Conservation (phyloP, 2,888 invertebrate species). For the Hirtodrosophila histrioides region DNA sequence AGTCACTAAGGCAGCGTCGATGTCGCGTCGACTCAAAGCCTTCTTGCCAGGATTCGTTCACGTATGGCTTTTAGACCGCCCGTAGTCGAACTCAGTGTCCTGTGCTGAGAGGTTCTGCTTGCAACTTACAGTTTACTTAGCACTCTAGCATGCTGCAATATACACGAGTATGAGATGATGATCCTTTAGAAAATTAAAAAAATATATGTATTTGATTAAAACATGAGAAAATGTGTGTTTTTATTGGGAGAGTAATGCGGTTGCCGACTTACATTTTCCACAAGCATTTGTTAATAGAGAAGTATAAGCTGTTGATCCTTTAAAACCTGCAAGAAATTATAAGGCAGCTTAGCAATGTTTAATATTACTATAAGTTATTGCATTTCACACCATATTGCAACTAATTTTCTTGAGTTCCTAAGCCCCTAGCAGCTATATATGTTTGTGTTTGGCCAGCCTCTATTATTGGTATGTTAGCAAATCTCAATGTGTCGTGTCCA, state of each 20-base stretch:
- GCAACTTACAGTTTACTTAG: constrained; percentile 17
- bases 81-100: constrained; percentile 26
- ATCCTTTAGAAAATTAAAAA: constrained; percentile 8
- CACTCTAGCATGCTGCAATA: neutral
- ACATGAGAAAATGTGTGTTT: neutral
- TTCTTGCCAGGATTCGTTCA: constrained; percentile 12
- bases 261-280: no score
- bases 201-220: constrained; percentile 1
- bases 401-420: no score
- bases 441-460: neutral
- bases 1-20: constrained; percentile 57
- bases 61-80: constrained; percentile 1
- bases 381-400: no score
- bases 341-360: no score
- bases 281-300: no score
- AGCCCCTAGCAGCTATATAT: no score
- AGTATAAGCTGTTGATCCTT: no score
- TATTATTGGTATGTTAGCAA: constrained; percentile 9
- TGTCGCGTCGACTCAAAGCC: constrained; percentile 62
- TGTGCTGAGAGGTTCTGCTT: constrained; percentile 30
- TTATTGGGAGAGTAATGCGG: no score
- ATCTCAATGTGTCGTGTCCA: constrained; percentile 44
- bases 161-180: neutral
- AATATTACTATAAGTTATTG: no score
- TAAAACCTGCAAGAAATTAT: no score